A percentile compares a stretch with the other conserved stretches of the same genome.
Conservation (phyloP, 2,888 invertebrate genomes). For the Quadriops clusia region DNA sequence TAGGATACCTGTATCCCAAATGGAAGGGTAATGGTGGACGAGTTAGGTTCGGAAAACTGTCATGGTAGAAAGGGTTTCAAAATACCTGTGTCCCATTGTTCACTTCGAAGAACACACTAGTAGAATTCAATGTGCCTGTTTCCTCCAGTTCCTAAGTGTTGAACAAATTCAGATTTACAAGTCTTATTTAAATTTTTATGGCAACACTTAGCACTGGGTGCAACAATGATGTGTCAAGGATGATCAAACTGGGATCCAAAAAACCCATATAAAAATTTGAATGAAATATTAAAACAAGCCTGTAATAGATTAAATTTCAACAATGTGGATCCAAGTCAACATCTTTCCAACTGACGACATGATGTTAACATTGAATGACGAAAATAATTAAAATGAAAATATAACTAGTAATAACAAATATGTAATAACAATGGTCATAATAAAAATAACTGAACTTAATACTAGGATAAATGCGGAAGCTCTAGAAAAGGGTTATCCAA, state of each 20-base stretch:
- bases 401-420: no score
- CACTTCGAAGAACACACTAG: slow-evolving; percentile 35
- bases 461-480: slow-evolving; percentile 28
- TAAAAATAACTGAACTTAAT: slow-evolving; percentile 7
- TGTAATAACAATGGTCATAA: no score
- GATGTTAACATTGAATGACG: no score
- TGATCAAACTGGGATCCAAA: no score
- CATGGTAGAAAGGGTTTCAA: slow-evolving; percentile 32
- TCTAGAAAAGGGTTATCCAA: slow-evolving; percentile 39
- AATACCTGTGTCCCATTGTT: slow-evolving; percentile 37
- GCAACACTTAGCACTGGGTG: slow-evolving; percentile 33
- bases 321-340: no score
- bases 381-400: no score
- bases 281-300: no score
- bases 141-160: slow-evolving; percentile 38
- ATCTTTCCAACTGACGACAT: no score
- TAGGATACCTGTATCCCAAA: no score
- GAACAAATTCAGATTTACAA: slow-evolving; percentile 30
- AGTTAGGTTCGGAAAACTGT: slow-evolving; percentile 9
- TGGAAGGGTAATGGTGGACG: background rate
- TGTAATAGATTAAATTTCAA: no score
- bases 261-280: no score
- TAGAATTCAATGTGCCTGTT: slow-evolving; percentile 32
- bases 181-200: slow-evolving; percentile 18
- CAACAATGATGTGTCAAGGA: no score